Conservation (phyloP, 2,113 vertebrate genomes). For the Empidonax traillii region DNA sequence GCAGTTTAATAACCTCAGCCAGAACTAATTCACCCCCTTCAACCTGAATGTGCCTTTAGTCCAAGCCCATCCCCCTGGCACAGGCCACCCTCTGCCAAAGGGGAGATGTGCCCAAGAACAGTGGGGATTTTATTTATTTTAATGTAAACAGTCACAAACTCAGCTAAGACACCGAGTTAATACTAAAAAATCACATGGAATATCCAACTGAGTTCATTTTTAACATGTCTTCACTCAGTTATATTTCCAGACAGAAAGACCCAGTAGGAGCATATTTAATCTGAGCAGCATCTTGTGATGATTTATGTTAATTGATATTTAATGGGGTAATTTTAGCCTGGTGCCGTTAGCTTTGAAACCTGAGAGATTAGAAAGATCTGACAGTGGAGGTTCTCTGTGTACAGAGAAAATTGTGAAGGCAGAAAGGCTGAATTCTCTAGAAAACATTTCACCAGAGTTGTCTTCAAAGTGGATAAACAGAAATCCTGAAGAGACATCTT, state of each 20-base stretch:
- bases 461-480: not conserved
- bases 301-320: conserved; percentile 66
- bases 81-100: not conserved
- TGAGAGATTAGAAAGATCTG: conserved; percentile 10
- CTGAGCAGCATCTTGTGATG: conserved; percentile 52
- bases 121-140: not conserved
- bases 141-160: not conserved
- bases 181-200: not conserved
- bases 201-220: not conserved
- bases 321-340: conserved; percentile 50
- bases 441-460: not conserved
- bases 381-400: not conserved
- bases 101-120: not conserved
- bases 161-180: not conserved
- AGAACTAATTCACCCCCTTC: not conserved
- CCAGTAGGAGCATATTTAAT: conserved; percentile 54
- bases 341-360: conserved; percentile 16
- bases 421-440: not conserved
- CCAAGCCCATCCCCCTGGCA: not conserved
- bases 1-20: not conserved
- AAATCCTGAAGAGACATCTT: not conserved
- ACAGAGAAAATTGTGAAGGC: not conserved
- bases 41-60: not conserved
- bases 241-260: conserved; percentile 36
- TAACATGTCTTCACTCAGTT: not conserved